phyloP scores from a whole-genome alignment of 2,888 invertebrate genomes.

The Caenorhabditis zanzibari region DNA sequence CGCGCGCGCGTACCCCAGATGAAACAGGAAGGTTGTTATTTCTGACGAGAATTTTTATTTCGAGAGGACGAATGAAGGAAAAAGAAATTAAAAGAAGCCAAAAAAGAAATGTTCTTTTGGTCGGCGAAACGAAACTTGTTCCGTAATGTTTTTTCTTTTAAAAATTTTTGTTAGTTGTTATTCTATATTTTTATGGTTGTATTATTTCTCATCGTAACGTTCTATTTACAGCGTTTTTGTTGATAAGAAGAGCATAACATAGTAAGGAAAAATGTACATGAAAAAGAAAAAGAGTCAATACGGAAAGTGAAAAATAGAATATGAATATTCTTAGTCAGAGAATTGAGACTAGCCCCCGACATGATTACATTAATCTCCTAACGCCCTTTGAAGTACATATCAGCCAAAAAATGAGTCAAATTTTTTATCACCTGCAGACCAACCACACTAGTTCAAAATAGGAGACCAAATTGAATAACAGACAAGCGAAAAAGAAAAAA shows the following conservation, averaged over 20 bases:
- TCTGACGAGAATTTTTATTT: conserved; percentile 22
- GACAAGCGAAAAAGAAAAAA: not conserved
- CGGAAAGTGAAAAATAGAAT: too few species aligned
- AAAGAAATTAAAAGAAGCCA: not conserved
- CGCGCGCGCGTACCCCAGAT: conserved; percentile 30
- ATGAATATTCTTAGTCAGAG: conserved; percentile 16
- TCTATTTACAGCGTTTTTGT: not conserved
- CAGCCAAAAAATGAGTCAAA: conserved; percentile 14
- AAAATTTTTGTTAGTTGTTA: not conserved
- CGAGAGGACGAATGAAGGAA: conserved; percentile 13
- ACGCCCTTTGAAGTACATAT: conserved; percentile 29
- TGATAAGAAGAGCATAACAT: not conserved
- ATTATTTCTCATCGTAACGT: not conserved
- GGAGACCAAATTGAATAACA: not conserved
- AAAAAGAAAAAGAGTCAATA: not conserved
- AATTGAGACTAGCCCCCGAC: not conserved
- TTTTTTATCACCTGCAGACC: not conserved
- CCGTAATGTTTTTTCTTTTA: not conserved
- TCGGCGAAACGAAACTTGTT: conserved; percentile 19
- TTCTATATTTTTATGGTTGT: not conserved
- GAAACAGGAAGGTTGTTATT: conserved; percentile 28
- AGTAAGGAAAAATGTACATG: not conserved
- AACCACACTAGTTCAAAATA: not conserved
- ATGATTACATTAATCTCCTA: conserved; percentile 17
- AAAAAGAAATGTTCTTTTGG: conserved; percentile 26